Percentiles rank a stretch among this genome's conserved stretches.
Conservation (phyloP, 2,797 vertebrate species). For the Pseudochromis fuscus region DNA sequence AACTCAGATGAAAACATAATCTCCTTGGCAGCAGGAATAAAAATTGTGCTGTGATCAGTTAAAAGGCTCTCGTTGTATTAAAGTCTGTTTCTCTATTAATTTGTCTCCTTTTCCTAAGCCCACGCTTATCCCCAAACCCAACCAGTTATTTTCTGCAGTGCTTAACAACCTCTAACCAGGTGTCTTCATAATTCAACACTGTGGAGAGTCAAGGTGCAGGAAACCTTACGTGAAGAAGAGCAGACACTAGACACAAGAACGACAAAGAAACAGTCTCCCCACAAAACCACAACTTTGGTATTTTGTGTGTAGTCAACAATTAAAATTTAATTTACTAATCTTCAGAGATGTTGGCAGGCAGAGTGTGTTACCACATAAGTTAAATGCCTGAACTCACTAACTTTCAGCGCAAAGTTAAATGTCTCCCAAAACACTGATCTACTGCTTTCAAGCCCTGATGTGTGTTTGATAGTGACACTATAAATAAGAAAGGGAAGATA, state of each 20-base stretch:
- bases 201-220: neutral
- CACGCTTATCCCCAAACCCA: neutral
- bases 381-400: slow-evolving; percentile 2
- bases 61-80: neutral
- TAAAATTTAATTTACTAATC: neutral
- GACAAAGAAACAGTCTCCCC: neutral
- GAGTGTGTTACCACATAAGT: neutral
- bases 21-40: neutral
- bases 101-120: neutral
- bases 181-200: slow-evolving; percentile 1
- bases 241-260: neutral
- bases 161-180: slow-evolving; percentile 8
- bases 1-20: no score
- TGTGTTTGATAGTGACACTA: slow-evolving; percentile 21
- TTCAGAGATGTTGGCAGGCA: neutral
- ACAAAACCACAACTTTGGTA: neutral
- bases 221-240: slow-evolving; percentile 1
- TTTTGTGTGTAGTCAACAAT: neutral
- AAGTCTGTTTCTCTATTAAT: no score
- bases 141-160: slow-evolving; percentile 3
- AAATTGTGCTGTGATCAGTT: neutral
- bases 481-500: slow-evolving; percentile 15
- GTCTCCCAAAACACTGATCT: neutral
- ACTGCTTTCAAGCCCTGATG: slow-evolving; percentile 18
- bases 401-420: slow-evolving; percentile 8